Evolutionary conservation across 2,888 invertebrate genomes (phyloP).

Genomic region (Molorchus minor): DNA sequence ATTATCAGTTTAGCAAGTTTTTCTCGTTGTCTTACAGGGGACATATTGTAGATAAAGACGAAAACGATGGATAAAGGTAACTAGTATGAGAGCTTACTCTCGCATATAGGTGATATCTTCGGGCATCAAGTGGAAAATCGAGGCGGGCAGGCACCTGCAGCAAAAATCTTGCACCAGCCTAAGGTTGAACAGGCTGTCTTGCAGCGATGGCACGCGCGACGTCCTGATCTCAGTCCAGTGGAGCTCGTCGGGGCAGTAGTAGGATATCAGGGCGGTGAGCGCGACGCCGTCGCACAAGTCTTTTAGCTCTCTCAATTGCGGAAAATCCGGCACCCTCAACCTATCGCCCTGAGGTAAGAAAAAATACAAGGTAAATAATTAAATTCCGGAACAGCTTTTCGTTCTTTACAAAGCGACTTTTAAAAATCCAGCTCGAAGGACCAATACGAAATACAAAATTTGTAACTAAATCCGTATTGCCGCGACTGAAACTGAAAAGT

Average conservation of each 20-base stretch:
- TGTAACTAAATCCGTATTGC: background rate
- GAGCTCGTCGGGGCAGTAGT: slow-evolving; percentile 87
- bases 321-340: slow-evolving; percentile 69
- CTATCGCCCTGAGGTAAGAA: slow-evolving; percentile 66
- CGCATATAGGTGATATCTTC: slow-evolving; percentile 95
- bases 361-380: background rate
- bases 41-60: no score
- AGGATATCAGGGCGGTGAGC: slow-evolving; percentile 85
- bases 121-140: slow-evolving; percentile 93
- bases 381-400: background rate
- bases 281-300: slow-evolving; percentile 93
- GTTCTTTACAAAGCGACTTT: background rate
- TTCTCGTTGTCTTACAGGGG: no score
- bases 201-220: slow-evolving; percentile 77
- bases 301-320: slow-evolving; percentile 79
- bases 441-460: background rate
- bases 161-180: slow-evolving; percentile 90
- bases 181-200: slow-evolving; percentile 92
- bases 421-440: background rate
- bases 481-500: background rate
- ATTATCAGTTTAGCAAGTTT: no score
- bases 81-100: no score
- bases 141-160: slow-evolving; percentile 81
- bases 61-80: slow-evolving; percentile 17
- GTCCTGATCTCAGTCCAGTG: slow-evolving; percentile 74